Percentiles rank a stretch among this genome's conserved stretches.
phyloP scores from a whole-genome alignment of 1,140 invertebrate species.

The Maconellicoccus hirsutus region DNA sequence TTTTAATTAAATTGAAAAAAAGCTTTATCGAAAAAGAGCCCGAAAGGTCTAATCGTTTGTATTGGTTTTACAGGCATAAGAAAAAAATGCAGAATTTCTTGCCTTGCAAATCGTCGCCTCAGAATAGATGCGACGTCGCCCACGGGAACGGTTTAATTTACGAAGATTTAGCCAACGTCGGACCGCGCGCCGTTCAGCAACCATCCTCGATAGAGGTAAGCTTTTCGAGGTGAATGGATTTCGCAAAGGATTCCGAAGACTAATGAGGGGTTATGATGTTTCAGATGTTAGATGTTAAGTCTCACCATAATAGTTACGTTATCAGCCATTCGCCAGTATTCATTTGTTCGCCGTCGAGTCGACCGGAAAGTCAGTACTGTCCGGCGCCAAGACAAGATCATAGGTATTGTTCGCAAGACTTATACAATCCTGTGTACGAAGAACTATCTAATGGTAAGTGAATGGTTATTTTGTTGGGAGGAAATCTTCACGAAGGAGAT shows the following conservation, averaged over 20 bases:
- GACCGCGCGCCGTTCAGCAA: slow-evolving; percentile 35
- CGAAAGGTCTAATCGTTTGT: neutral
- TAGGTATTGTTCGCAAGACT: slow-evolving; percentile 46
- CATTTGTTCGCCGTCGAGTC: slow-evolving; percentile 6
- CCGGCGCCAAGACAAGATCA: slow-evolving; percentile 51
- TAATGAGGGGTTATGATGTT: too few species aligned
- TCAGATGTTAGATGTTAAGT: slow-evolving; percentile 56
- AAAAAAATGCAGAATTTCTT: slow-evolving; percentile 57
- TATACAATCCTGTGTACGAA: slow-evolving; percentile 57
- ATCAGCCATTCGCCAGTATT: slow-evolving; percentile 20
- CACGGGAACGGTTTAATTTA: slow-evolving; percentile 43
- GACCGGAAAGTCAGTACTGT: slow-evolving; percentile 23
- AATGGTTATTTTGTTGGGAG: slow-evolving; percentile 25
- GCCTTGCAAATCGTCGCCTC: slow-evolving; percentile 52
- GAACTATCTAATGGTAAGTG: slow-evolving; percentile 47
- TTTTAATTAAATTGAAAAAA: too few species aligned
- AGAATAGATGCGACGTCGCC: slow-evolving; percentile 34
- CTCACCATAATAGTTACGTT: slow-evolving; percentile 37
- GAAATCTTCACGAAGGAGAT: too few species aligned
- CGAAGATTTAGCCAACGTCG: slow-evolving; percentile 43
- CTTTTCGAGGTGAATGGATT: too few species aligned
- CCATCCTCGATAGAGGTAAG: slow-evolving; percentile 37
- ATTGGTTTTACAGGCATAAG: slow-evolving; percentile 46
- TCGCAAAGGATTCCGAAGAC: too few species aligned
- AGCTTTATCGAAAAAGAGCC: neutral